Evolutionary conservation across 2,113 vertebrate species (phyloP).

Genomic region (Turdus rufiventris): DNA sequence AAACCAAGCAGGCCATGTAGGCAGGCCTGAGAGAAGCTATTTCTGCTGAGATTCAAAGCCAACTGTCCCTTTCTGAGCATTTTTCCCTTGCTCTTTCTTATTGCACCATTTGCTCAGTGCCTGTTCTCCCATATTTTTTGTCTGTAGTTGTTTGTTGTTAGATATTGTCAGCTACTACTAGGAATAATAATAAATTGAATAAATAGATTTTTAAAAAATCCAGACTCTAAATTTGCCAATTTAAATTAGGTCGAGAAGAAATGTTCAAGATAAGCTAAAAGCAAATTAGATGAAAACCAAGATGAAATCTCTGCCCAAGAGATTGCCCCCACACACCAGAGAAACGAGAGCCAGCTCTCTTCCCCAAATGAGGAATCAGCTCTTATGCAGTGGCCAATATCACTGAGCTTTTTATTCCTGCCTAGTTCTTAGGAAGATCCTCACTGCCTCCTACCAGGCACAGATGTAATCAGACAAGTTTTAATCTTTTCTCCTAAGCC

Average conservation of each 20-base stretch:
- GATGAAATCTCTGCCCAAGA: neutral
- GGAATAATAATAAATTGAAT: neutral
- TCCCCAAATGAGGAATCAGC: neutral
- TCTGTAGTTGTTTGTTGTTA: neutral
- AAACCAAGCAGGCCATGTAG: neutral
- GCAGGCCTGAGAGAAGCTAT: neutral
- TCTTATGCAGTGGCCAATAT: neutral
- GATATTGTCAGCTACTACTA: neutral
- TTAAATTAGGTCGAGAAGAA: neutral
- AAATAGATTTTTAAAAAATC: neutral
- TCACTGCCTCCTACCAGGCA: neutral
- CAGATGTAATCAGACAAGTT: neutral
- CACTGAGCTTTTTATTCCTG: neutral
- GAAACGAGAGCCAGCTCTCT: neutral
- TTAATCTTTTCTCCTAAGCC: neutral
- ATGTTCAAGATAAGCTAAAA: neutral
- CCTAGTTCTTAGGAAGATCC: neutral
- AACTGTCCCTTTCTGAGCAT: neutral
- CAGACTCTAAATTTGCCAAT: neutral
- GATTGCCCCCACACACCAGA: neutral
- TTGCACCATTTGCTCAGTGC: fast-evolving
- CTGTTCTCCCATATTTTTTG: neutral
- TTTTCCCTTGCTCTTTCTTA: neutral
- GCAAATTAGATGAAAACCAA: neutral
- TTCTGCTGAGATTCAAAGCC: neutral